Evolutionary conservation across 2,797 vertebrate species (phyloP).

Genomic region (Siniperca undulata): DNA sequence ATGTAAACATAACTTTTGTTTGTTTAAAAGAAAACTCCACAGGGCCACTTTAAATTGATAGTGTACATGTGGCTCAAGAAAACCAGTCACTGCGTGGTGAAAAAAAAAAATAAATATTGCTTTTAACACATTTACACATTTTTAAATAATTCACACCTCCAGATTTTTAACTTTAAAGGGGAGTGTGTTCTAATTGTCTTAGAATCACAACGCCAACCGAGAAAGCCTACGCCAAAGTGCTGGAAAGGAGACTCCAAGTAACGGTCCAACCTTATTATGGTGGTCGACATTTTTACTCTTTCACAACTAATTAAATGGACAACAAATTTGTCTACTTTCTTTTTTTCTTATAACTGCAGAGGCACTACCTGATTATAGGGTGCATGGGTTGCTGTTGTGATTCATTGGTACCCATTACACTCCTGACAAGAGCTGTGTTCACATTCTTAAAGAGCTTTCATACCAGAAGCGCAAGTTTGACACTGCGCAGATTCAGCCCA

Average conservation of each 20-base stretch:
- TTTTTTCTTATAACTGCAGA: neutral
- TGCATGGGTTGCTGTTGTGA: neutral
- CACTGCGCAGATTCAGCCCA: neutral
- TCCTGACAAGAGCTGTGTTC: neutral
- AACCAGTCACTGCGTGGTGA: neutral
- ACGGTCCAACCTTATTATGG: neutral
- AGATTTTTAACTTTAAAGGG: neutral
- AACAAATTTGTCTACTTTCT: no score
- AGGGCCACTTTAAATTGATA: neutral
- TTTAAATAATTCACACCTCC: neutral
- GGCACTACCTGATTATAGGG: neutral
- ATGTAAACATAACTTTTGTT: neutral
- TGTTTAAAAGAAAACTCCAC: neutral
- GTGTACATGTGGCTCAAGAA: neutral
- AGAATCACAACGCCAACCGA: neutral
- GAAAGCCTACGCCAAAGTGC: neutral
- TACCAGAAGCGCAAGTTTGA: neutral
- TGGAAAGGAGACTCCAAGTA: neutral
- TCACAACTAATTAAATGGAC: slow-evolving; percentile 5
- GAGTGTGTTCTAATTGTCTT: neutral
- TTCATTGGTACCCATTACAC: slow-evolving; percentile 11
- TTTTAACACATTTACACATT: neutral
- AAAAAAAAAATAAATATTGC: neutral
- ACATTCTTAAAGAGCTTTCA: neutral
- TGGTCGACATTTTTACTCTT: neutral